A percentile compares a stretch with the other conserved stretches of the same genome.
These are phyloP conservation scores for Thera britannica DNA, from an alignment of 2,888 invertebrate genomes.

Conservation along the genomic window DNA sequence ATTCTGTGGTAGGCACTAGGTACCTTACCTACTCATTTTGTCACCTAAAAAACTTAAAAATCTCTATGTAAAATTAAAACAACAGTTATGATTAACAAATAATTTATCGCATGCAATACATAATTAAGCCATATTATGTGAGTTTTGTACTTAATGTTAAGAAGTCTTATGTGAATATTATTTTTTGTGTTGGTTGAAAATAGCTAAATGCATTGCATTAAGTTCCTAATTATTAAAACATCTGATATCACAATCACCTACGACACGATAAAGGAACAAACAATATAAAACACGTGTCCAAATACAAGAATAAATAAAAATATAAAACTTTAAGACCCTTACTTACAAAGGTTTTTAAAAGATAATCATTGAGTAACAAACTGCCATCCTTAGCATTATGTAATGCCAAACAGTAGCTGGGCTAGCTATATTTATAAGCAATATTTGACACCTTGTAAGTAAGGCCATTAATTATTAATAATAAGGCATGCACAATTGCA, in stretches of 20 bases:
- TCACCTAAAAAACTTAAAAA: constrained; percentile 3
- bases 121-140: constrained; percentile 25
- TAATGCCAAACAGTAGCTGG: constrained; percentile 34
- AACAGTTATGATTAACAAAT: constrained; percentile 32
- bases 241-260: constrained; percentile 41
- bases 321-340: constrained; percentile 18
- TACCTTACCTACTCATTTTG: constrained; percentile 11
- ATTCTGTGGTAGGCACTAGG: not conserved
- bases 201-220: constrained; percentile 9
- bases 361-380: too few species aligned
- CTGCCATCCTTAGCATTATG: constrained; percentile 28
- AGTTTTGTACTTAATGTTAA: constrained; percentile 30
- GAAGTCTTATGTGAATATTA: constrained; percentile 37
- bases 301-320: constrained; percentile 8
- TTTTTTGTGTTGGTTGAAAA: constrained; percentile 36
- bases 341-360: too few species aligned
- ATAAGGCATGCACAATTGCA: constrained; percentile 63
- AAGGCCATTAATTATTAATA: not conserved
- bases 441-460: too few species aligned
- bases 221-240: constrained; percentile 10
- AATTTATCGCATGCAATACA: constrained; percentile 28
- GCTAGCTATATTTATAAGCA: too few species aligned
- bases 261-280: constrained; percentile 42
- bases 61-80: constrained; percentile 22
- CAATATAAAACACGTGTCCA: constrained; percentile 12